Conservation (phyloP, 2,888 invertebrate species). For the Timema cristinae region DNA sequence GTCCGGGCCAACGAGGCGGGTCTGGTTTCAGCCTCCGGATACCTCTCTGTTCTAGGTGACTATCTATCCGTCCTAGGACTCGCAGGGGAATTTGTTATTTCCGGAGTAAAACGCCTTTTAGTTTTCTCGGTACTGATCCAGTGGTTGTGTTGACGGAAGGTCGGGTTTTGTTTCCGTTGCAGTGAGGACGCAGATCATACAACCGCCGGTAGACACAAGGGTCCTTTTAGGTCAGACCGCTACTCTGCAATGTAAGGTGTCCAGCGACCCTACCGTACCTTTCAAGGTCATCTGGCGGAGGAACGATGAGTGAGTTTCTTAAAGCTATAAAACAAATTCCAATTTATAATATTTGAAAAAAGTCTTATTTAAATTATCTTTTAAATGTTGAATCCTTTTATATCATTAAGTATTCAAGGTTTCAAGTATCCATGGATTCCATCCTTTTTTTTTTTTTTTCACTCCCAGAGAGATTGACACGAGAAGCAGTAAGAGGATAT, state of each 20-base stretch:
- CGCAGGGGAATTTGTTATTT: no score
- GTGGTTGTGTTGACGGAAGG: background rate
- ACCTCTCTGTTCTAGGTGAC: conserved; percentile 77
- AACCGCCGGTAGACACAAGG: conserved; percentile 87
- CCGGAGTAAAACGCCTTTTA: background rate
- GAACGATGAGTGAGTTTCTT: conserved; percentile 67
- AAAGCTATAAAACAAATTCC: no score
- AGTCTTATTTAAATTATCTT: conserved; percentile 5
- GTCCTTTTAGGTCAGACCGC: conserved; percentile 91
- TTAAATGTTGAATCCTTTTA: conserved; percentile 17
- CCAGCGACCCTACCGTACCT: conserved; percentile 83
- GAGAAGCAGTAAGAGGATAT: conserved; percentile 64
- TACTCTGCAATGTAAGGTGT: conserved; percentile 89
- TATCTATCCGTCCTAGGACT: conserved; percentile 26
- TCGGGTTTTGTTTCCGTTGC: conserved; percentile 35
- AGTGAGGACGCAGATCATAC: conserved; percentile 91
- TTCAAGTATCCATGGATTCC: background rate
- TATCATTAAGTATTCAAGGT: conserved; percentile 18
- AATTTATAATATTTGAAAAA: background rate
- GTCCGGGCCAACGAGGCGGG: conserved; percentile 87
- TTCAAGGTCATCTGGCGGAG: conserved; percentile 87
- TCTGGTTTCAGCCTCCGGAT: conserved; percentile 74
- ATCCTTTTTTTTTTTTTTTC: background rate
- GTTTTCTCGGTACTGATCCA: background rate
- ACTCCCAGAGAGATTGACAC: conserved; percentile 53